Evolutionary conservation across 2,113 vertebrate genomes (phyloP).

Genomic region (Oenanthe oenanthe): DNA sequence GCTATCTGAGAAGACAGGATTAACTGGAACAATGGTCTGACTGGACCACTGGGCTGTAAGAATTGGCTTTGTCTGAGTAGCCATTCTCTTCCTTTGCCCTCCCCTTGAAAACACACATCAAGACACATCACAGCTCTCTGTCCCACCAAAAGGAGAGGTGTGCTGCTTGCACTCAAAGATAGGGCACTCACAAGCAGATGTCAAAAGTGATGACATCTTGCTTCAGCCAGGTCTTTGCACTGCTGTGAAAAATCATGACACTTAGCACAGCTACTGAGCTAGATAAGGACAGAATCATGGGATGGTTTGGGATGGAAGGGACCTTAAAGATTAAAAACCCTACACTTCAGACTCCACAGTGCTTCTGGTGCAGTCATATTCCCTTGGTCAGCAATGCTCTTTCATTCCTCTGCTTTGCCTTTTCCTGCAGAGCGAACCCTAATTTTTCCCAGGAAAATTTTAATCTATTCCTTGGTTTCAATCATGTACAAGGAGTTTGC

Average conservation of each 20-base stretch:
- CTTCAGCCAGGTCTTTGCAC: rapidly evolving
- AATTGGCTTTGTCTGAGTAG: neutral
- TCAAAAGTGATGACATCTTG: neutral
- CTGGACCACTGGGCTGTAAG: neutral
- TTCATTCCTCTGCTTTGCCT: neutral
- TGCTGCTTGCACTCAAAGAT: neutral
- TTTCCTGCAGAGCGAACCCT: neutral
- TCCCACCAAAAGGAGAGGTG: neutral
- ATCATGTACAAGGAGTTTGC: rapidly evolving
- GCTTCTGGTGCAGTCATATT: neutral
- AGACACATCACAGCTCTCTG: neutral
- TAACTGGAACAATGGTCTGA: constrained; percentile 30
- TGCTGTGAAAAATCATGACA: rapidly evolving
- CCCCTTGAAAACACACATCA: neutral
- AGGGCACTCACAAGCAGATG: neutral
- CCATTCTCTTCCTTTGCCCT: neutral
- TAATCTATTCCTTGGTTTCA: neutral
- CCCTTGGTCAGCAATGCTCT: neutral
- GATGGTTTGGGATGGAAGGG: neutral
- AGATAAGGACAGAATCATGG: neutral
- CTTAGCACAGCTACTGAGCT: neutral
- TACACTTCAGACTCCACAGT: neutral
- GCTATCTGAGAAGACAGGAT: constrained; percentile 45
- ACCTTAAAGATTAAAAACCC: neutral
- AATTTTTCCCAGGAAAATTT: neutral